These are phyloP conservation scores for Polydrusus tereticollis DNA, from an alignment of 2,888 invertebrate genomes.

Conservation along the genomic window DNA sequence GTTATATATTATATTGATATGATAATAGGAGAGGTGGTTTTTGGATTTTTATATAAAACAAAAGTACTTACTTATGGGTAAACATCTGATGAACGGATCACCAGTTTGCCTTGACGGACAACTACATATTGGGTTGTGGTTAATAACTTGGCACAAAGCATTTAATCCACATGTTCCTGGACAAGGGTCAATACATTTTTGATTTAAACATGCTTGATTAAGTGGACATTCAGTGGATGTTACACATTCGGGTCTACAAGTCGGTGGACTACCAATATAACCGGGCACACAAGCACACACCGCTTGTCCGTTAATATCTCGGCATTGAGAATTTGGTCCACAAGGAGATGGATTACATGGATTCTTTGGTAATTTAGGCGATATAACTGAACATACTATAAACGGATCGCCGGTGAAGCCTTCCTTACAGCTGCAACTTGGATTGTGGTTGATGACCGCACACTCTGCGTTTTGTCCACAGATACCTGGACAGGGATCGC, in stretches of 20 bases:
- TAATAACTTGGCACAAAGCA: conserved; percentile 79
- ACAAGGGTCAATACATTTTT: conserved; percentile 83
- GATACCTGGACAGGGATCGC: conserved; percentile 73
- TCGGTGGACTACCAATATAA: conserved; percentile 79
- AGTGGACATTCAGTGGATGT: conserved; percentile 78
- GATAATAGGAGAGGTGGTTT: background rate
- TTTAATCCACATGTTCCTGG: conserved; percentile 81
- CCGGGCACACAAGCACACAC: conserved; percentile 77
- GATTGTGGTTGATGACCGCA: conserved; percentile 71
- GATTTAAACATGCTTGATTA: conserved; percentile 78
- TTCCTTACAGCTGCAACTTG: conserved; percentile 72
- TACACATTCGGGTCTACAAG: conserved; percentile 80
- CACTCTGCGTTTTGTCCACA: conserved; percentile 76
- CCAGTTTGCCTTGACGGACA: conserved; percentile 77
- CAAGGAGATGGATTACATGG: conserved; percentile 82
- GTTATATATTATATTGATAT: background rate
- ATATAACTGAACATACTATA: conserved; percentile 72
- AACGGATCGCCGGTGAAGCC: conserved; percentile 82
- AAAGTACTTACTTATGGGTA: conserved; percentile 61
- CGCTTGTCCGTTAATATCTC: conserved; percentile 75
- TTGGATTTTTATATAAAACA: background rate
- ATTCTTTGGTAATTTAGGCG: conserved; percentile 73
- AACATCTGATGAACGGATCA: conserved; percentile 76
- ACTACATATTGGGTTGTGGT: conserved; percentile 81
- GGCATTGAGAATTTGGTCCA: conserved; percentile 80